Base-by-base conservation (phyloP, 2,113 vertebrate genomes). In the Phalacrocorax aristotelis region DNA sequence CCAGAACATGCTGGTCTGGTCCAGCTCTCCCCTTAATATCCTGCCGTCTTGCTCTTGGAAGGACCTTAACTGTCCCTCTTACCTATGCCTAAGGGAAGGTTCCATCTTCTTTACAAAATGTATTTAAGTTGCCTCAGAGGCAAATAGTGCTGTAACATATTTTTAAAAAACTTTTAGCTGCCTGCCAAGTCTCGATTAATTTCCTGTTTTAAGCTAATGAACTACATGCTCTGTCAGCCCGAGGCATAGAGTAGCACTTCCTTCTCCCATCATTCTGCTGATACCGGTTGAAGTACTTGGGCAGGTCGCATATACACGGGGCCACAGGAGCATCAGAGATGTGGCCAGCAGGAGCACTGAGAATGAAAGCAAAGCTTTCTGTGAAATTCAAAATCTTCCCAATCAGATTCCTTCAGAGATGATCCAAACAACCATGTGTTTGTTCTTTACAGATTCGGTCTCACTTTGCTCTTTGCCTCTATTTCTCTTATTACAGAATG, bases 221-320 rank as follows among this genome's bases (percentile, higher is more conserved):
- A 20, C 27, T 42, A 8, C 7, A 9, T 4, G 3, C 23, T 62
- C 42, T 64, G n/a, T 20, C 40, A 32, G 49, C 38, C 54, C 2
- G 0, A 34, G 40, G 34, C 23, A 13, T 4, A 38, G 70, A 22
- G 51, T 29, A 52, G 32, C 44, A 6, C 30, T 49, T 29, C n/a
- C 38, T 66, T 72, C 38, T 77, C 13, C 27, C 29, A 4, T 15
- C 17, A 3, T 69, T 78, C 55, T 27, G 3, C 11, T 34, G n/a
- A 26, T 52, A 44, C 52, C 0, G 1, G 30, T 7, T 15, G 19
- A 74, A 65, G 20, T 12, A 7, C 0, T 0, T 48, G 46, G n/a
- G 25, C 65, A 55, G 44, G 9, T 36, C 12, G 0, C 15, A 15
- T 14, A 32, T 4, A 54, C 17, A 11, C 2, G 1, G 8, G 65